Percentiles rank a stretch among this genome's conserved stretches.
Conservation (phyloP, 2,113 vertebrate species). For the Oreocharis arfaki region DNA sequence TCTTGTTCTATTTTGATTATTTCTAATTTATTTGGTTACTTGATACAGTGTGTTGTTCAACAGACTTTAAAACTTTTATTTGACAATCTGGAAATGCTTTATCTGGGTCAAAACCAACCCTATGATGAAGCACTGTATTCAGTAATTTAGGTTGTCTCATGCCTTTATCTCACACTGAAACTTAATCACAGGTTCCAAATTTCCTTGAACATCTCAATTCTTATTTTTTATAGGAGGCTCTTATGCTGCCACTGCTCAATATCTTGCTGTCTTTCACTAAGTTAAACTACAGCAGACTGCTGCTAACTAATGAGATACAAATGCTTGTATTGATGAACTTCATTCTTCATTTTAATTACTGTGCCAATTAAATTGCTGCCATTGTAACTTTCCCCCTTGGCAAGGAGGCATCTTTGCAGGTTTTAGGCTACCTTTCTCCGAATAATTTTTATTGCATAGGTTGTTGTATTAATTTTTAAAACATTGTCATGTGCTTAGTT, state of each 20-base stretch:
- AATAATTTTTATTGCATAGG: neutral
- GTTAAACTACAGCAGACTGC: neutral
- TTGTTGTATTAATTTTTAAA: neutral
- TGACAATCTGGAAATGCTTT: neutral
- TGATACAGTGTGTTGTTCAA: neutral
- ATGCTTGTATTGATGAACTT: neutral
- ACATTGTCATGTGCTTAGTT: neutral
- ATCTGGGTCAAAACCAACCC: neutral
- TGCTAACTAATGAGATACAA: neutral
- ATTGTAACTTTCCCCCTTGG: neutral
- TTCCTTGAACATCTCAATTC: neutral
- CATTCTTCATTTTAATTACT: neutral
- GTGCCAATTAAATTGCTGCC: neutral
- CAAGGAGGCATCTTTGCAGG: neutral
- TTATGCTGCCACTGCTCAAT: neutral
- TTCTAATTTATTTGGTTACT: neutral
- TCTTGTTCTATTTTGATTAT: neutral
- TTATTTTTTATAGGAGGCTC: neutral
- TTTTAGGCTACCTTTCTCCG: neutral
- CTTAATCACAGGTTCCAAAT: neutral
- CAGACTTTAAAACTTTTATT: neutral
- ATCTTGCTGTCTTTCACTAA: neutral
- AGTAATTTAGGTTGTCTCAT: neutral
- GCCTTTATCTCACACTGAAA: neutral
- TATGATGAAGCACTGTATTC: neutral